Evolutionary conservation across 2,888 invertebrate species (phyloP).

Genomic region (Acrobasis suavella): DNA sequence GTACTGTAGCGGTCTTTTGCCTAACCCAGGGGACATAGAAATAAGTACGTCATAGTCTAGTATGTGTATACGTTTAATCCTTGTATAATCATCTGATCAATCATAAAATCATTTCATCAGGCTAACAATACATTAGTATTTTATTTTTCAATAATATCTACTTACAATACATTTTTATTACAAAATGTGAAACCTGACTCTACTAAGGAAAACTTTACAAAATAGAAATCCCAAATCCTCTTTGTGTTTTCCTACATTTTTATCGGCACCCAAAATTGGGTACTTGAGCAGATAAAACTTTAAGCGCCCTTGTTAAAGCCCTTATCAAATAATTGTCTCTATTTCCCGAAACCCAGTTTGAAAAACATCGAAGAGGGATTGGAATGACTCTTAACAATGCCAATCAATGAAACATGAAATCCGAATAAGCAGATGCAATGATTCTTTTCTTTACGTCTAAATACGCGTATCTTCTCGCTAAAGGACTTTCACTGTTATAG

Average conservation of each 20-base stretch:
- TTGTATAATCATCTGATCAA: no score
- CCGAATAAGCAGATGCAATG: conserved; percentile 72
- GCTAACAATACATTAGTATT: no score
- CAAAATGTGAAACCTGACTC: no score
- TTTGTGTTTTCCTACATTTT: neutral
- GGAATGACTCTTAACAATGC: conserved; percentile 68
- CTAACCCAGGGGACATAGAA: no score
- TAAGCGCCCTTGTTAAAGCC: conserved; percentile 36
- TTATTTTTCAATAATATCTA: no score
- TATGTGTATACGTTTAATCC: no score
- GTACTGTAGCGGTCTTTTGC: no score
- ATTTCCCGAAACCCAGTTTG: conserved; percentile 50
- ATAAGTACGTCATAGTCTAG: no score
- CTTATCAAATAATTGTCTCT: conserved; percentile 68
- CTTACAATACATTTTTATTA: no score
- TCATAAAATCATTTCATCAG: no score
- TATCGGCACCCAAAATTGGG: conserved; percentile 11
- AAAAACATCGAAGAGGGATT: conserved; percentile 53
- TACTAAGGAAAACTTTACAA: no score
- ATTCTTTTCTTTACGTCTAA: conserved; percentile 46
- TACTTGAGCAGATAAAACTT: conserved; percentile 28
- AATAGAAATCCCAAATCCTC: conserved; percentile 6
- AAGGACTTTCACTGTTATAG: conserved; percentile 18
- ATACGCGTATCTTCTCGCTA: conserved; percentile 28
- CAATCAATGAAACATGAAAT: conserved; percentile 79